A percentile compares a stretch with the other conserved stretches of the same genome.
phyloP scores from a whole-genome alignment of 1,140 invertebrate species.

The Plodia interpunctella region DNA sequence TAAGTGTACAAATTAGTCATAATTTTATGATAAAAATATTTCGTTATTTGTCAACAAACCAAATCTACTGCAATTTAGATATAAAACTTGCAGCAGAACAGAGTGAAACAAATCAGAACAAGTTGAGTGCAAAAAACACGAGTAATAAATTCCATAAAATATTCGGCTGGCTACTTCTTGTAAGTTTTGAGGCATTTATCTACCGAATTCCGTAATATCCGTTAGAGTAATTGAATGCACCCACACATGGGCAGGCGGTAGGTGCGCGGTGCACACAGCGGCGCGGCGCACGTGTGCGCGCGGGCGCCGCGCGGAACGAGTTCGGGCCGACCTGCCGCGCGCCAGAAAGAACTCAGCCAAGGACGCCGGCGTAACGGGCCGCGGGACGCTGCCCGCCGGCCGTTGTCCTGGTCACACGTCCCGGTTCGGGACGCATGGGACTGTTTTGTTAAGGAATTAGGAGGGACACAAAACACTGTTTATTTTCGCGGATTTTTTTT shows the following conservation, averaged over 20 bases:
- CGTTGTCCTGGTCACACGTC: constrained; percentile 14
- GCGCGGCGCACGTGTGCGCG: constrained; percentile 52
- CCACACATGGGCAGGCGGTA: constrained; percentile 43
- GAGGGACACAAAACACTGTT: neutral
- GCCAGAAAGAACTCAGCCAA: constrained; percentile 75
- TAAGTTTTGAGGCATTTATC: constrained; percentile 58
- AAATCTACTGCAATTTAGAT: neutral
- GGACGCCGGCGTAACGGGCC: constrained; percentile 71
- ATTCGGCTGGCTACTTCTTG: constrained; percentile 19
- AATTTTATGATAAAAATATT: too few relatives aligned
- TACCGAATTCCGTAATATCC: constrained; percentile 72
- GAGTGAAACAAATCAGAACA: constrained; percentile 1
- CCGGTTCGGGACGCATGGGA: neutral
- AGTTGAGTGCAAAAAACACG: constrained; percentile 5
- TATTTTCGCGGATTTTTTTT: neutral
- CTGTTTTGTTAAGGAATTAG: neutral
- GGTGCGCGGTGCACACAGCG: constrained; percentile 34
- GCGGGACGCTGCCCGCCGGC: constrained; percentile 25
- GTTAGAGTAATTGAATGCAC: constrained; percentile 67
- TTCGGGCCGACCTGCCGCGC: constrained; percentile 66
- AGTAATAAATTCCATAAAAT: constrained; percentile 8
- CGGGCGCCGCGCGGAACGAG: constrained; percentile 60
- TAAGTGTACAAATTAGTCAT: too few relatives aligned
- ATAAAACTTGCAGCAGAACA: neutral
- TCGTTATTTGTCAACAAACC: neutral